Evolutionary conservation across 1,140 invertebrate species (phyloP), one percentile per base, ranked within the genome.

Genomic region (Drosophila murphyi): DNA sequence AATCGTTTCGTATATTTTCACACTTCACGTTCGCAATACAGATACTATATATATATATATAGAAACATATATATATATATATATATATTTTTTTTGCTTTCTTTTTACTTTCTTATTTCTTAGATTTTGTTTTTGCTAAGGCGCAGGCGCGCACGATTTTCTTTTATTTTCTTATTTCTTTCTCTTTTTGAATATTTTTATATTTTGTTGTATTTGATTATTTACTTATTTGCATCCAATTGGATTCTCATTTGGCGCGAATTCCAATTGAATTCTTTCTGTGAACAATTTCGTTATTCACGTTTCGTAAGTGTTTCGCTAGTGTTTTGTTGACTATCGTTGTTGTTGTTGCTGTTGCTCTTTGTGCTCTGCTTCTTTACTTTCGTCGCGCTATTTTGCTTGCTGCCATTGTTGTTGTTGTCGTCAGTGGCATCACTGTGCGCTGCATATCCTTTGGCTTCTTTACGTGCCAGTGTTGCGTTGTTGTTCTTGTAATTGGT

Each of bases 241-340:
- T 69, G 37, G n/a, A 59, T 10, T 57, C 3, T 7, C 39, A 10
- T 2, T 10, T 45, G 39, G 43, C 43, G n/a, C 10, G 20, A 32
- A 20, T 20, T 37, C 59, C 32, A 54, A 70, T 55, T 52, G 12
- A 50, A 47, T 54, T 41, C 8, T 45, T 37, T 34, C 32, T 52
- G 54, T 63, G 37, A 54, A 32, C 60, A 61, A 60, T 72, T 69
- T 69, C 72, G 72, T 45, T 63, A 62, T 62, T 50, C 65, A 70
- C 72, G 72, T 74, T 74, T 74, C 67, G 72, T 75, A 75, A 64
- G 59, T 71, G 67, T 71, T 71, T 75, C 54, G 67, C 43, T 59
- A 31, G 10, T 47, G 29, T 31, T 20, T 4, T 52, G 31, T 41
- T 20, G 20, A 20, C 20, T 20, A 20, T 20, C 20, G 20, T 65